Conservation (phyloP, 2,797 vertebrate genomes). For the Spinibarbus caldwelli region DNA sequence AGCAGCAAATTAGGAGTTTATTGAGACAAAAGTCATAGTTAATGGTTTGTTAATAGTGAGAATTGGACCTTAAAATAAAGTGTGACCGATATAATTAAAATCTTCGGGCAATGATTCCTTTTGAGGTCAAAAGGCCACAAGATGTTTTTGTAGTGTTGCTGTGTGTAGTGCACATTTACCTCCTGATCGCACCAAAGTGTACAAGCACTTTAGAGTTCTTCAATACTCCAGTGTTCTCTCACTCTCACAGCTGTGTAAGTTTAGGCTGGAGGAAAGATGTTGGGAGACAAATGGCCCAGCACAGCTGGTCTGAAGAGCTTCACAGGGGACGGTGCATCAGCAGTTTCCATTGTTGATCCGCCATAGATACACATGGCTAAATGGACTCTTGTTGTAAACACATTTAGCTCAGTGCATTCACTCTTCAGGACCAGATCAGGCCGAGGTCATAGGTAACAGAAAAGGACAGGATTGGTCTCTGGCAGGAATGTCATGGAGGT, state of each 20-base stretch:
- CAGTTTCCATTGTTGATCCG: slow-evolving; percentile 32
- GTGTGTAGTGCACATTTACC: background rate
- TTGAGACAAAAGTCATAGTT: too few species aligned
- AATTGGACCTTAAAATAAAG: too few species aligned
- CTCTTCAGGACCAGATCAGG: slow-evolving; percentile 22
- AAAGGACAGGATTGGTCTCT: background rate
- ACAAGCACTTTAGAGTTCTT: slow-evolving; percentile 20
- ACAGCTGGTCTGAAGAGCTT: background rate
- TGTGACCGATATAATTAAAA: too few species aligned
- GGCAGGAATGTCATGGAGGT: background rate
- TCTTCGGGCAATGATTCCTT: background rate
- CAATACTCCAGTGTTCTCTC: slow-evolving; percentile 8
- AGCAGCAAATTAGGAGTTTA: too few species aligned
- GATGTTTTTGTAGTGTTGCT: background rate
- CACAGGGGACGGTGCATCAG: slow-evolving; percentile 18
- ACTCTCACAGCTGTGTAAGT: slow-evolving; percentile 5
- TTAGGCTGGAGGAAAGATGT: slow-evolving; percentile 14
- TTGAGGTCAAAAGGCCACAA: background rate
- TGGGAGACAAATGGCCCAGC: slow-evolving; percentile 6
- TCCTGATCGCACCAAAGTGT: background rate
- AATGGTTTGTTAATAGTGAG: too few species aligned
- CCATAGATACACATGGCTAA: slow-evolving; percentile 30
- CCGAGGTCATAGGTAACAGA: background rate
- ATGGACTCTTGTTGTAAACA: slow-evolving; percentile 48
- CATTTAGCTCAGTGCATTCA: slow-evolving; percentile 9